Percentiles rank a stretch among this genome's conserved stretches.
phyloP scores from a whole-genome alignment of 2,113 vertebrate genomes.

The Aix galericulata region DNA sequence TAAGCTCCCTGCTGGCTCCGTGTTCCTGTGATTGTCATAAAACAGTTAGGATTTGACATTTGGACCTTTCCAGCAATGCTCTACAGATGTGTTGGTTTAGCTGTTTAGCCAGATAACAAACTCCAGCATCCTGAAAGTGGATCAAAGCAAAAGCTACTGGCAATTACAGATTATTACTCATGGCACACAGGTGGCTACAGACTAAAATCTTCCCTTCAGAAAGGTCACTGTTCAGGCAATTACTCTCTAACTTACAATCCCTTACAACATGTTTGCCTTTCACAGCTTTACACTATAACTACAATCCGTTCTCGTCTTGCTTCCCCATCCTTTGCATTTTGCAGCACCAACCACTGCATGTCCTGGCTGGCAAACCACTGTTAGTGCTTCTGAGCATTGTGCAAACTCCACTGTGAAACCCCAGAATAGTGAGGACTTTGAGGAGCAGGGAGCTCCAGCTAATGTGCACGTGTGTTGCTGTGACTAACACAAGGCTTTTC shows the following conservation, averaged over 20 bases:
- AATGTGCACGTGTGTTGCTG: neutral
- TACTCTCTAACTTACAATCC: neutral
- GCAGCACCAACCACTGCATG: neutral
- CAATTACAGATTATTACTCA: neutral
- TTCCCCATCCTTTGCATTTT: neutral
- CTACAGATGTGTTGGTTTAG: neutral
- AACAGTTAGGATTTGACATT: neutral
- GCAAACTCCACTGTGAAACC: neutral
- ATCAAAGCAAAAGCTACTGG: neutral
- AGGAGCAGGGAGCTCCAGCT: neutral
- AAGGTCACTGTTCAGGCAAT: neutral
- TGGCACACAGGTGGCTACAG: neutral
- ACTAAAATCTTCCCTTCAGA: neutral
- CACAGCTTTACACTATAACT: neutral
- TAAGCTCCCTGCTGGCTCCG: neutral
- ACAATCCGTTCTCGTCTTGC: neutral
- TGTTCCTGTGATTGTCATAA: neutral
- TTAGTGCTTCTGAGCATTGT: neutral
- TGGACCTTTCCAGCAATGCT: neutral
- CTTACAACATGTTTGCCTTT: neutral
- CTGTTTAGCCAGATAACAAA: neutral
- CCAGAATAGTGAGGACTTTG: fast-evolving
- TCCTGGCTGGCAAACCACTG: neutral
- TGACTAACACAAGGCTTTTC: neutral
- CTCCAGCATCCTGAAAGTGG: neutral